Evolutionary conservation across 2,888 invertebrate species (phyloP).

Genomic region (Stegophylla sp.): DNA sequence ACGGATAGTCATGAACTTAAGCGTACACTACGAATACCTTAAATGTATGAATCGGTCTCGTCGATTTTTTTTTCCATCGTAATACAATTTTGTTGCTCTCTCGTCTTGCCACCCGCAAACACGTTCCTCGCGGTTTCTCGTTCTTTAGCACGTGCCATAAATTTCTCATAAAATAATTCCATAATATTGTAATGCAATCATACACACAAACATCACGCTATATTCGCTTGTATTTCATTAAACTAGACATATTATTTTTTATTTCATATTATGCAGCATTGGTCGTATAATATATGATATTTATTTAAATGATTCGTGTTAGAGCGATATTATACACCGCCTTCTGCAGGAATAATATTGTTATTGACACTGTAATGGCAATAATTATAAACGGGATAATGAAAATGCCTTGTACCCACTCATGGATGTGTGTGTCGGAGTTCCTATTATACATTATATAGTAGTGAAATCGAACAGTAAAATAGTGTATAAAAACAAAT

Average conservation of each 20-base stretch:
- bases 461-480: too few species aligned
- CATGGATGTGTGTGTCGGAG: too few species aligned
- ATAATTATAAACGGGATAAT: too few species aligned
- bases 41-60: neutral
- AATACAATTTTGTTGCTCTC: too few species aligned
- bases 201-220: constrained; percentile 37
- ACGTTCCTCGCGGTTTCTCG: constrained; percentile 2
- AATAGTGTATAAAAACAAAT: too few species aligned
- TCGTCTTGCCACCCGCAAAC: constrained; percentile 9
- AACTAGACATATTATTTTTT: constrained; percentile 14
- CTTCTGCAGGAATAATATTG: neutral
- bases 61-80: too few species aligned
- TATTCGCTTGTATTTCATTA: constrained; percentile 43
- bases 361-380: too few species aligned
- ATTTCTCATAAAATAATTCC: constrained; percentile 25
- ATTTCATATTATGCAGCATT: neutral
- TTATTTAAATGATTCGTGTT: constrained; percentile 1
- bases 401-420: too few species aligned
- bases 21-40: too few species aligned
- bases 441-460: too few species aligned
- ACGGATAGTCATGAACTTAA: too few species aligned
- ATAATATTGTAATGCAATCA: constrained; percentile 21
- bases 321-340: neutral
- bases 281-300: constrained; percentile 1
- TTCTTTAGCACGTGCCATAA: constrained; percentile 23